Evolutionary conservation across 2,797 vertebrate genomes (phyloP).

Genomic region (Merluccius polli): DNA sequence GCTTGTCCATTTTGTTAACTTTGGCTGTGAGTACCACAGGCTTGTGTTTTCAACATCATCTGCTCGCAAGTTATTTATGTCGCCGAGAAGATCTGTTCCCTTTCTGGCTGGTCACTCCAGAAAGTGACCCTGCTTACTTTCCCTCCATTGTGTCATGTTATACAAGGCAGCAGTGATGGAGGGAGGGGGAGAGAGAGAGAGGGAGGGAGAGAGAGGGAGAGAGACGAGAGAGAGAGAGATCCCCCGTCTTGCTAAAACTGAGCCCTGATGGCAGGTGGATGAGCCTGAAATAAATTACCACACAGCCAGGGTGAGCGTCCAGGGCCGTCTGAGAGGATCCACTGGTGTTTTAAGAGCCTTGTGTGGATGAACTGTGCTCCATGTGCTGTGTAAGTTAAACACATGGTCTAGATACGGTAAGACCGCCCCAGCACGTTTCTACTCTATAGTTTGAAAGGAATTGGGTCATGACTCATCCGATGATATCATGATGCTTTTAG

Average conservation of each 20-base stretch:
- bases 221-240: constrained; percentile 43
- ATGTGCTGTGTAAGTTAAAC: not conserved
- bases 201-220: not conserved
- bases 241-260: constrained; percentile 57
- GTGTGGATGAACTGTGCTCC: not conserved
- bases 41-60: not conserved
- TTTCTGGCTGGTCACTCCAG: not conserved
- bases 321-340: constrained; percentile 29
- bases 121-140: constrained; percentile 20
- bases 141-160: constrained; percentile 20
- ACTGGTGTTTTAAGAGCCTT: constrained; percentile 11
- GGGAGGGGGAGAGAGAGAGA: constrained; percentile 31
- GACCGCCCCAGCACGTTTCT: not conserved
- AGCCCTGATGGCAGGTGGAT: constrained; percentile 70
- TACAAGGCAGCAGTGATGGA: constrained; percentile 28
- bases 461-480: not conserved
- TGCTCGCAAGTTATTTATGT: not conserved
- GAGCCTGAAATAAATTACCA: constrained; percentile 68
- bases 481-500: not conserved
- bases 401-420: not conserved
- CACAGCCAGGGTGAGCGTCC: constrained; percentile 37
- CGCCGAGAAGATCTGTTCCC: not conserved
- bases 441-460: not conserved
- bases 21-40: not conserved
- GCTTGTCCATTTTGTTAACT: not conserved